Conservation (phyloP, 2,888 invertebrate species). For the Sesia bembeciformis region DNA sequence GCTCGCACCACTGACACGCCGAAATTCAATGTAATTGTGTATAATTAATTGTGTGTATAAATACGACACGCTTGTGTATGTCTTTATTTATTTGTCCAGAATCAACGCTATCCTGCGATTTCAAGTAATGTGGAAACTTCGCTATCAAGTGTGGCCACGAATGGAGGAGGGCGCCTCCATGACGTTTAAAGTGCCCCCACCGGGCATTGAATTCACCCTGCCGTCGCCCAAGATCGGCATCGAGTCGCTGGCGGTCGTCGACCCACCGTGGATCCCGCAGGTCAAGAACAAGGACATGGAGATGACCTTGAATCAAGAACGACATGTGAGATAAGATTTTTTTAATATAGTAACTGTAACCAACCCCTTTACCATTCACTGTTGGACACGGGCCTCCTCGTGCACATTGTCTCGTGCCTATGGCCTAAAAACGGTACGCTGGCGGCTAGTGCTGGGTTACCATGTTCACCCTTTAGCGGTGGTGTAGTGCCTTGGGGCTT, state of each 20-base stretch:
- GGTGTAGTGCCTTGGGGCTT: no score
- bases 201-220: conserved; percentile 98
- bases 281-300: conserved; percentile 99
- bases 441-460: no score
- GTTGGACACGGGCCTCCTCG: no score
- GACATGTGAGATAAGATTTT: conserved; percentile 80
- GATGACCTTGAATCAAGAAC: conserved; percentile 97
- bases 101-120: conserved; percentile 78
- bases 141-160: conserved; percentile 99
- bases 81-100: conserved; percentile 22
- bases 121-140: conserved; percentile 95
- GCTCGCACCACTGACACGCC: no score
- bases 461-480: no score
- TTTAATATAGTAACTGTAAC: no score
- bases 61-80: background rate
- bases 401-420: no score
- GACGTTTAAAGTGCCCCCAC: conserved; percentile 98
- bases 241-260: conserved; percentile 93
- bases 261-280: conserved; percentile 99
- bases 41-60: no score
- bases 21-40: no score
- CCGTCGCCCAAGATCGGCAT: conserved; percentile 99
- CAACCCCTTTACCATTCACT: no score
- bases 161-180: conserved; percentile 99
- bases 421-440: no score